Base-by-base conservation (phyloP, 2,797 vertebrate genomes). In the Graptemys geographica region DNA sequence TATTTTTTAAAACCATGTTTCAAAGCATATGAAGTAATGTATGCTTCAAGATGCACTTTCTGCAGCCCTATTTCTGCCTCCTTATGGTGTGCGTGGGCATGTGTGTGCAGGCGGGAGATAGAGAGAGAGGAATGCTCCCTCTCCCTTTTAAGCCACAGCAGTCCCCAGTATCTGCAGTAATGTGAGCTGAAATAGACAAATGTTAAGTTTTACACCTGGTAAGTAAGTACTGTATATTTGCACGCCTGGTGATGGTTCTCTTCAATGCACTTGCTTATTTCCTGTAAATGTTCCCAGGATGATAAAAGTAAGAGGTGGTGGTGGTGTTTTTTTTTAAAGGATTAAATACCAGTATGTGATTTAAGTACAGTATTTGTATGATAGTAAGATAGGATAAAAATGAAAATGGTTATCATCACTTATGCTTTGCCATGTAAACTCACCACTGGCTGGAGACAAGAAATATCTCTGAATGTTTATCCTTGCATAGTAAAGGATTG, bases 51-150 rank as follows among this genome's bases (percentile, higher is more conserved):
- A 80, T 90, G 59, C 94, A 94, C 94, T 96, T 74, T 78, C 86
- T 93, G 86, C 84, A 93, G 94, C 89, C 89, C 96, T 92, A 90
- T 93, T 80, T 89, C 96, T 95, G 6, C 74, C 44, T 28, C 41
- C 25, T 78, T 47, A 11, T 47, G 41, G 19, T 72, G 19, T 41
- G 11, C 11, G 1, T 62, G 31, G 59, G 59, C 37, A 37, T 19
- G n/a, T 69, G 62, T 53, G n/a, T 0, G 1, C 87, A 25, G 52
- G 41, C 18, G 44, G 3, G n/a, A 19, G 31, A 69, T 8, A n/a
- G 62, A 33, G 62, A n/a, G 33, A 37, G n/a, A 37, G 65, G 72
- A 84, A 78, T 91, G 90, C 78, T 94, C 15, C 2, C 27, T 86
- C 91, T 96, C 79, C 89, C 88, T 76, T 47, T 47, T 47, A 76